These are phyloP conservation scores for Teleogryllus oceanicus DNA, from an alignment of 2,888 invertebrate species.

Conservation along the genomic window DNA sequence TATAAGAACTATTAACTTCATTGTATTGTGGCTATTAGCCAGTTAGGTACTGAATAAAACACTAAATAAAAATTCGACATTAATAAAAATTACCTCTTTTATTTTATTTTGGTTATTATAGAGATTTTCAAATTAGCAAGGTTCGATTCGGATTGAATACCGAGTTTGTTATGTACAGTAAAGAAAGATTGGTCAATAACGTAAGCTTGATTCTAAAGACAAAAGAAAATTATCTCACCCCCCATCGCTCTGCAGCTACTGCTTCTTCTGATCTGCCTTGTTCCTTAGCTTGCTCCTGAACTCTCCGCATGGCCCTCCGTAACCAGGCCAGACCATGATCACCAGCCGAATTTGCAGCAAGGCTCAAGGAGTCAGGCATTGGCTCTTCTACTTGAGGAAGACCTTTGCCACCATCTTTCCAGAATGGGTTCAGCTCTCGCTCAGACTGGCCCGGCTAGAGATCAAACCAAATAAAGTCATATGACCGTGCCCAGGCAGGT, in stretches of 20 bases:
- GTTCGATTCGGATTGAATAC: neutral
- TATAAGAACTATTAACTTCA: no score
- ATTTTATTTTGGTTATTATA: no score
- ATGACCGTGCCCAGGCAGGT: no score
- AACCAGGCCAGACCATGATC: slow-evolving; percentile 56
- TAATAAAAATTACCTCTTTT: no score
- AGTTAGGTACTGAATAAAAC: no score
- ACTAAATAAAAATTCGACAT: no score
- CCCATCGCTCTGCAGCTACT: slow-evolving; percentile 58
- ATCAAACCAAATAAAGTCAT: no score
- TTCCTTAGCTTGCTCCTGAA: slow-evolving; percentile 54
- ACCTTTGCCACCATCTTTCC: slow-evolving; percentile 86
- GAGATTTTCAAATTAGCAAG: neutral
- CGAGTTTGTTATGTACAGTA: neutral
- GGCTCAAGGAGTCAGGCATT: slow-evolving; percentile 20
- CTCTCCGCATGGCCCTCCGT: slow-evolving; percentile 53
- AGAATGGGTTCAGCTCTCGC: slow-evolving; percentile 86
- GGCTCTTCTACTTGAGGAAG: slow-evolving; percentile 54
- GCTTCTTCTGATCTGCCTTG: slow-evolving; percentile 54
- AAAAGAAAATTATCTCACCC: slow-evolving; percentile 45
- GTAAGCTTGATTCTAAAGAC: slow-evolving; percentile 25
- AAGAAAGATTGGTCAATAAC: neutral
- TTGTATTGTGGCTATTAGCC: no score
- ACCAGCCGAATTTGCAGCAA: slow-evolving; percentile 44
- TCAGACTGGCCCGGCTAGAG: slow-evolving; percentile 64